Evolutionary conservation across 2,888 invertebrate genomes (phyloP), one percentile per base, ranked within the genome.

Genomic region (Drosophila sordidapex): DNA sequence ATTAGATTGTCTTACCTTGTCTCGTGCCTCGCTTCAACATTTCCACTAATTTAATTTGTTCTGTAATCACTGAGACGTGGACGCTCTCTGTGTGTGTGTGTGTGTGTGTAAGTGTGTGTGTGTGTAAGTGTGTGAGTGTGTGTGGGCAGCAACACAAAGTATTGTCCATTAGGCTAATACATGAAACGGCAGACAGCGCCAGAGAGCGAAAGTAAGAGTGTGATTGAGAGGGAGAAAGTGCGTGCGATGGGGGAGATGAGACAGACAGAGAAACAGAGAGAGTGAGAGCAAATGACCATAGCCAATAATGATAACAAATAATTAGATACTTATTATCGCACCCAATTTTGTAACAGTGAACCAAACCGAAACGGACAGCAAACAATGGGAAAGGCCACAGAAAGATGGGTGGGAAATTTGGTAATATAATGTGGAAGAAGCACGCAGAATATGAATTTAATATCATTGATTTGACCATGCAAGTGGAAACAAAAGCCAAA

Each of bases 241-340:
- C 54, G 64, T 38, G 56, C 67, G 15, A 25, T 25, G 21, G 25
- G 46, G 25, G 8, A 25, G 7, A 46, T 1, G 46, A 25, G 25
- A 21, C 21, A 46, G 13, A 13, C 46, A 13, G 46, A 29, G 46
- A 56, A 38, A 36, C 25, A 38, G 35, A 40, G 29, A 7, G 11
- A 52, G 49, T 27, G 27, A 57, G 64, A 43, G 53, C 71, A 75
- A 74, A 80, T 82, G 82, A 79, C 74, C 79, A 78, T 62, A 61
- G 83, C 83, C 86, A 83, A 89, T 88, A 89, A 89, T 89, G 90
- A 85, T 89, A 88, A 85, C 88, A 85, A 87, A 89, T 88, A 88
- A 88, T 85, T 88, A 72, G 90, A 87, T 78, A 68, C 57, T 57
- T 58, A 82, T 81, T 88, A 89, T 85, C 83, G 71, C 90, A 83